These are phyloP conservation scores for Rhynchomys soricoides DNA, from an alignment of 2,113 vertebrate species.

Conservation along the genomic window DNA sequence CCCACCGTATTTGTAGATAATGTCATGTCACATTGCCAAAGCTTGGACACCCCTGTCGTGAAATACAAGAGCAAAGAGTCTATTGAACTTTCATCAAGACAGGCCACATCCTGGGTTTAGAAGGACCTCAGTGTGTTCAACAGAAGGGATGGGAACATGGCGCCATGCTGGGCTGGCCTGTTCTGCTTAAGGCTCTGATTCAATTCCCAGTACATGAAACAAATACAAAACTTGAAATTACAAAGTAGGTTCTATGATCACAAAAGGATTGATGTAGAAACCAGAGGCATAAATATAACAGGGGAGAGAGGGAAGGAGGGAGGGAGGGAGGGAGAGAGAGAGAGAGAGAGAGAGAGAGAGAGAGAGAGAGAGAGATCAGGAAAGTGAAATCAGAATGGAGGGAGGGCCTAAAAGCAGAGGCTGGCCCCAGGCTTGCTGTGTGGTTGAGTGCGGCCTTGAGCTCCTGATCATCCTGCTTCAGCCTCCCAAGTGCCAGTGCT, in stretches of 20 bases:
- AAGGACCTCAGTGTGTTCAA: neutral
- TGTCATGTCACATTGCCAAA: neutral
- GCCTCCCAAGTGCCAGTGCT: neutral
- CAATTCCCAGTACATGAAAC: neutral
- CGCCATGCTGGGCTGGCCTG: neutral
- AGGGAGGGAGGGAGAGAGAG: neutral
- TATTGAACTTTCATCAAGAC: neutral
- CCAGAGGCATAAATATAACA: neutral
- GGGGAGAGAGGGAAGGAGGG: neutral
- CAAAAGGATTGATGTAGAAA: neutral
- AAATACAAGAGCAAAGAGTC: neutral
- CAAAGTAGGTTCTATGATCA: neutral
- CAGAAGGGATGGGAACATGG: no score
- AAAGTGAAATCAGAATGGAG: neutral
- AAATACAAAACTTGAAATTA: neutral
- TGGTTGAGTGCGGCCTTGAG: neutral
- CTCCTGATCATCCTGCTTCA: neutral
- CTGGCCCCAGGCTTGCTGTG: neutral
- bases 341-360: neutral
- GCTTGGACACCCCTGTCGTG: neutral
- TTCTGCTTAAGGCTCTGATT: neutral
- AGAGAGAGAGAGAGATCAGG: neutral
- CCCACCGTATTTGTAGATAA: neutral
- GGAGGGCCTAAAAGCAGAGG: neutral
- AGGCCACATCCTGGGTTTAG: neutral